phyloP scores from a whole-genome alignment of 2,797 vertebrate genomes.

The Helicolenus hilgendorfi region DNA sequence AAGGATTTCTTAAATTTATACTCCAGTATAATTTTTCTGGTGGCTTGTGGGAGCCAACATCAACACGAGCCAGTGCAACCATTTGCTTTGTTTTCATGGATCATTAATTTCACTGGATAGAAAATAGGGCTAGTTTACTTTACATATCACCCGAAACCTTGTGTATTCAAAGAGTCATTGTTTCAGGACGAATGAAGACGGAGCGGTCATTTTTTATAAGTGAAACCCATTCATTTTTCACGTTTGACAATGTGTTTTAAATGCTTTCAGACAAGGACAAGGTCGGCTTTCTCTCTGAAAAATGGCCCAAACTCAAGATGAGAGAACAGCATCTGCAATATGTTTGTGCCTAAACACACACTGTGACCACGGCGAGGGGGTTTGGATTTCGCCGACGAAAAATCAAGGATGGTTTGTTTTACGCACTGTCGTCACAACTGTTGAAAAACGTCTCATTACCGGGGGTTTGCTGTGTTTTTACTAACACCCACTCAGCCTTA shows the following conservation, averaged over 20 bases:
- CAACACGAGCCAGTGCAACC: conserved; percentile 41
- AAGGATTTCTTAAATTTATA: conserved; percentile 35
- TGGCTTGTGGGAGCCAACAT: conserved; percentile 42
- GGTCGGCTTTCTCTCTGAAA: conserved; percentile 48
- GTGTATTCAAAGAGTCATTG: conserved; percentile 69
- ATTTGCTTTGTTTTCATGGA: conserved; percentile 62
- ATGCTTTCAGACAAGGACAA: conserved; percentile 62
- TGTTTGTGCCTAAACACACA: conserved; percentile 66
- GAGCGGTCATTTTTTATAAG: conserved; percentile 25
- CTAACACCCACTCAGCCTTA: conserved; percentile 78
- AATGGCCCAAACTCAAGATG: conserved; percentile 46
- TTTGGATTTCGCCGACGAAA: conserved; percentile 24
- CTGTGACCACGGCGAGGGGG: neutral
- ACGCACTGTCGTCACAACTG: conserved; percentile 57
- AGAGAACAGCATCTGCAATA: conserved; percentile 50
- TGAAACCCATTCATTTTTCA: conserved; percentile 68
- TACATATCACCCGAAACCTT: conserved; percentile 72
- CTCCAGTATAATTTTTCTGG: conserved; percentile 37
- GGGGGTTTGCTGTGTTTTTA: conserved; percentile 69
- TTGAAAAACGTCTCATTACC: conserved; percentile 57
- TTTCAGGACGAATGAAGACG: conserved; percentile 52
- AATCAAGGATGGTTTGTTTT: conserved; percentile 60
- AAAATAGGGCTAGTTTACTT: conserved; percentile 66
- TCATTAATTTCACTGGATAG: conserved; percentile 69
- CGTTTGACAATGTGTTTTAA: conserved; percentile 63